A percentile compares a stretch with the other conserved stretches of the same genome.
Evolutionary conservation across 2,888 invertebrate genomes (phyloP).

Genomic region (Elmis aenea): DNA sequence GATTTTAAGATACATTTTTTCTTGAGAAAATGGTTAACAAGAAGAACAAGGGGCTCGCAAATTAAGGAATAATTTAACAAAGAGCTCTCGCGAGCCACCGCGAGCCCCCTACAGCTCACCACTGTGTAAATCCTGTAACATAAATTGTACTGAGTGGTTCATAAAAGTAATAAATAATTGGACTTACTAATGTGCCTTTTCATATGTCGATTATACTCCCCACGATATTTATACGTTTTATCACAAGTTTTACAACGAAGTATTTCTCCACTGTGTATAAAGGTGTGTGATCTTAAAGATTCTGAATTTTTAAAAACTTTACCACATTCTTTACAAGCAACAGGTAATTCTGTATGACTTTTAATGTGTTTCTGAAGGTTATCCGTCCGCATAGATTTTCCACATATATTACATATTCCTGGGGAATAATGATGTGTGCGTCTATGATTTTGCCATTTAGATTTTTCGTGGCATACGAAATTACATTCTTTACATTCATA

Average conservation of each 20-base stretch:
- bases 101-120: too few relatives aligned
- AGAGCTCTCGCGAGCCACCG: too few relatives aligned
- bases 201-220: constrained; percentile 8
- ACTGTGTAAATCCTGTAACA: too few relatives aligned
- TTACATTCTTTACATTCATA: constrained; percentile 8
- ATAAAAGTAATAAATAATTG: neutral
- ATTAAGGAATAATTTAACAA: too few relatives aligned
- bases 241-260: constrained; percentile 37
- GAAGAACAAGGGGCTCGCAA: too few relatives aligned
- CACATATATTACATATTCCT: constrained; percentile 38
- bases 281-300: constrained; percentile 33
- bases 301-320: constrained; percentile 23
- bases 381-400: constrained; percentile 32
- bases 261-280: constrained; percentile 30
- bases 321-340: constrained; percentile 25
- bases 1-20: too few relatives aligned
- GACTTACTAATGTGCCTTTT: constrained; percentile 20
- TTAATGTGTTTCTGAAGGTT: constrained; percentile 33
- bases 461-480: constrained; percentile 2
- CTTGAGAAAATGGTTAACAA: too few relatives aligned
- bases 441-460: constrained; percentile 7
- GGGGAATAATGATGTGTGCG: constrained; percentile 11
- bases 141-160: too few relatives aligned
- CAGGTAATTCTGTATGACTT: constrained; percentile 32
- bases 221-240: constrained; percentile 23